These are phyloP conservation scores for Coptodon bakossiorum DNA, from an alignment of 2,113 vertebrate genomes.

Conservation along the genomic window DNA sequence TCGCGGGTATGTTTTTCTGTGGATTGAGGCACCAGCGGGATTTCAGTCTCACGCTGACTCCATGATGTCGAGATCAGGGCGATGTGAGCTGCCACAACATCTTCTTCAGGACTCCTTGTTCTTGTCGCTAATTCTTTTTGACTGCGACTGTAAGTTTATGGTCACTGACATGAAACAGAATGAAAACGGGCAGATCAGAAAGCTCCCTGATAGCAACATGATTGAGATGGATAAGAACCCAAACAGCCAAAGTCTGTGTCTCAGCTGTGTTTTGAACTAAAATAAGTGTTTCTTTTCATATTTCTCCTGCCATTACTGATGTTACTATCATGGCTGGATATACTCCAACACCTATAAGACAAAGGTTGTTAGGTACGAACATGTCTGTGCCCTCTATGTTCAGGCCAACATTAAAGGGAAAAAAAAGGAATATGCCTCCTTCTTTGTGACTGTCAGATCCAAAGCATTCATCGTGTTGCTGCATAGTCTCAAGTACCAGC, in stretches of 20 bases:
- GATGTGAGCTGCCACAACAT: not conserved
- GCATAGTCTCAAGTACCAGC: not conserved
- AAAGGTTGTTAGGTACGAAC: not conserved
- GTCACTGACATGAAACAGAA: not conserved
- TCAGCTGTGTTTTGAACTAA: not conserved
- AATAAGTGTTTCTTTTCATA: not conserved
- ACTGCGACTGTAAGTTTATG: not conserved
- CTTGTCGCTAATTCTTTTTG: not conserved
- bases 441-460: not conserved
- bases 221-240: not conserved
- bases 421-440: not conserved
- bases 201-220: not conserved
- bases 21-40: not conserved
- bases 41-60: not conserved
- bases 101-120: not conserved
- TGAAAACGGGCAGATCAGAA: not conserved
- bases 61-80: not conserved
- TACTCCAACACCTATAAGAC: not conserved
- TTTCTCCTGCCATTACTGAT: not conserved
- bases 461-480: not conserved
- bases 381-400: not conserved
- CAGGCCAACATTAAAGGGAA: not conserved
- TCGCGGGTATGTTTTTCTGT: not conserved
- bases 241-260: not conserved
- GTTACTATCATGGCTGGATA: accelerated